Base-by-base conservation (phyloP, 2,888 invertebrate genomes). In the Tillus elongatus region DNA sequence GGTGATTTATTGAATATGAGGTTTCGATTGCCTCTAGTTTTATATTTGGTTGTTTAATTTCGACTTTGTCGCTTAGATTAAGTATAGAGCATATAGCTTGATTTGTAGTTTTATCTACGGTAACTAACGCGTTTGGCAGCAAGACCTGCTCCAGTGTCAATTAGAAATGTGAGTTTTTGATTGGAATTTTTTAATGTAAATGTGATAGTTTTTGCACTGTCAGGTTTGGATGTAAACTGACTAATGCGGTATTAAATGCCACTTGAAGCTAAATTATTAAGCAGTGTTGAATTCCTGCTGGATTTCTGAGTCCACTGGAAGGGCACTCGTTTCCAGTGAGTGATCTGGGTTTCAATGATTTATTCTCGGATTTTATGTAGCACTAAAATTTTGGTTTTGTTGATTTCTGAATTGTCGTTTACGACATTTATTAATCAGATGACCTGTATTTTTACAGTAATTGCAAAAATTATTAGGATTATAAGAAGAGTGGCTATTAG, bases 391-490 rank as follows among this genome's bases (percentile, higher is more conserved):
- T 19, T 19, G n/a, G n/a, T 19, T 19, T 19, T 19, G 24, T 19
- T 19, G n/a, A n/a, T n/a, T n/a, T 6, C 24, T 6, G 24, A 8
- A 19, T n/a, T 19, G 24, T 19, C 24, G 6, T 19, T 19, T 30
- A 12, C 26, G 9, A 29, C 42, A 39, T 12, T 39, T 32, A 9
- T 10, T n/a, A 28, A 40, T 34, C 8, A 8, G 4, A 30, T 40
- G 39, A 1, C 42, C 39, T 9, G 30, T 16, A 13, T 34, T 42
- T 28, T 40, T 40, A 14, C 42, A 42, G 13, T 39, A 42, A 15
- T 39, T 42, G 13, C 42, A 39, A 13, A 33, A 40, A 34, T 42
- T 42, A 2, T 11, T 13, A 10, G 34, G 2, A 15, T 15, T 15
- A 10, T 15, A 33, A 19, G 8, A 9, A 11, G 8, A 13, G 13